Base-by-base conservation (phyloP, 2,113 vertebrate genomes). In the Sander vitreus region DNA sequence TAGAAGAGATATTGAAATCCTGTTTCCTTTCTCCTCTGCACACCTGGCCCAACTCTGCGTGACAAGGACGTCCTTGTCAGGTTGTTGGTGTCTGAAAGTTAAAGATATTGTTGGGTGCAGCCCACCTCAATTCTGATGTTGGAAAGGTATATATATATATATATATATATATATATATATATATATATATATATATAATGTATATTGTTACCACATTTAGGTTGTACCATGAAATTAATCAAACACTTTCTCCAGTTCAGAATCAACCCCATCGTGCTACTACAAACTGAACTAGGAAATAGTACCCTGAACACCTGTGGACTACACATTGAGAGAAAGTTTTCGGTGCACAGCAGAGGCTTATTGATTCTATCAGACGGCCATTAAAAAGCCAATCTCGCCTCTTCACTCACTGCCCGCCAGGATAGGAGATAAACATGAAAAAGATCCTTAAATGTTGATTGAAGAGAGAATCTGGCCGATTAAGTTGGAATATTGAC, bases 401-500 rank as follows among this genome's bases (percentile, higher is more conserved):
- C 48, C 48, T 79, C 47, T 80, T 73, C 54, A 21, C 53, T 89
- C n/a, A 48, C 72, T 23, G 57, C 48, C 63, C 19, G 78, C 45
- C 36, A 54, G 36, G 78, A 75, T 83, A 65, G 66, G 76, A 81
- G 85, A 81, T 78, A 79, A 88, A 90, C 83, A 83, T 90, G 43
- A 76, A 92, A 91, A 88, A 21, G 36, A 88, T 80, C 73, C 85
- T 84, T 76, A 70, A 83, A 78, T 84, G 69, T 65, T 84, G 89
- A 90, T 78, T 76, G 86, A 87, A 88, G 85, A 54, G 68, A 78
- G 71, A 76, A 69, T 76, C 33, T 43, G 45, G 48, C 33, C 33
- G 71, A 89, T 90, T 85, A 84, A 84, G 68, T 72, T 48, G 70
- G 85, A 85, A 75, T 78, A 86, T 88, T 63, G 85, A 83, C 60